Percentiles rank a stretch among this genome's conserved stretches.
Conservation (phyloP, 2,888 invertebrate species). For the Epirrita christyi region DNA sequence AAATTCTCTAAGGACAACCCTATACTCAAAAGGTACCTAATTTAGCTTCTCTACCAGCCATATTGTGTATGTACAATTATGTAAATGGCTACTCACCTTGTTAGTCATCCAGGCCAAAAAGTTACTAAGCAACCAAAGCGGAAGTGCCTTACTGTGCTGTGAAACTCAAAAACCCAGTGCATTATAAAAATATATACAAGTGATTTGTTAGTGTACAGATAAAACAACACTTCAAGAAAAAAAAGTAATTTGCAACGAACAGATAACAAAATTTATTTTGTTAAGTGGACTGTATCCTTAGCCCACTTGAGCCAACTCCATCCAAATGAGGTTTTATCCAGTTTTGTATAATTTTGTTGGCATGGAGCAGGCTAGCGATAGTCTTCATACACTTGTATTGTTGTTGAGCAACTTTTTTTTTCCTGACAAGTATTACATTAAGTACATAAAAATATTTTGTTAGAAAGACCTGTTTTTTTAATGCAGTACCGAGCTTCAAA, state of each 20-base stretch:
- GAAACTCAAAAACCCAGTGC: conserved; percentile 48
- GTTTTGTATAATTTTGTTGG: no score
- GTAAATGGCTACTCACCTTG: conserved; percentile 9
- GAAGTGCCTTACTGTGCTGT: conserved; percentile 49
- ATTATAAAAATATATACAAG: conserved; percentile 20
- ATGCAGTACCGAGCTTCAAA: conserved; percentile 93
- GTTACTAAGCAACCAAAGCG: conserved; percentile 26
- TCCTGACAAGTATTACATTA: conserved; percentile 4
- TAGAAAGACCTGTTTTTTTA: conserved; percentile 87
- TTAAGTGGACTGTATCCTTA: no score
- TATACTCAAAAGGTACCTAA: no score
- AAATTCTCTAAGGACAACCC: no score
- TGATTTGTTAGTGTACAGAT: conserved; percentile 6
- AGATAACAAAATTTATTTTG: no score
- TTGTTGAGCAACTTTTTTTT: not conserved
- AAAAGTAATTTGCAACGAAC: not conserved
- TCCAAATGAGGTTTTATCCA: no score
- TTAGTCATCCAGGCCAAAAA: conserved; percentile 16
- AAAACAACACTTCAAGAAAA: conserved; percentile 6
- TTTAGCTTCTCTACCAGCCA: no score
- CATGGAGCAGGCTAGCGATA: not conserved
- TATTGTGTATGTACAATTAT: no score
- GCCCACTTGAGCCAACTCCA: no score
- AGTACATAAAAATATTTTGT: conserved; percentile 18
- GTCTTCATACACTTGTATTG: not conserved